Evolutionary conservation across 2,113 vertebrate species (phyloP).

Genomic region (Istiophorus platypterus): DNA sequence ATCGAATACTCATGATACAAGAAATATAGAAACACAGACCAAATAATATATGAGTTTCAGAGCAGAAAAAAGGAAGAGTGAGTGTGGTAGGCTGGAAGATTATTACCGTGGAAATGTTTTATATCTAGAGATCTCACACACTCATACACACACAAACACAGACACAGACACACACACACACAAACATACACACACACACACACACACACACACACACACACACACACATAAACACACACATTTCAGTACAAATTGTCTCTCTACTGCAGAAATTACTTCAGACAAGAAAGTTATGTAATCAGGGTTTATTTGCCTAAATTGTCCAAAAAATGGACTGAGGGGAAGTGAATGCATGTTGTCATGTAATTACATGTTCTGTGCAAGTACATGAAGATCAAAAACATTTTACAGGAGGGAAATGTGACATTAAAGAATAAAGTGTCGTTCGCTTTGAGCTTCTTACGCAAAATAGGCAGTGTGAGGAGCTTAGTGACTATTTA

Average conservation of each 20-base stretch:
- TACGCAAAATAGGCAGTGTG: no score
- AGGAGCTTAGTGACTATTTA: no score
- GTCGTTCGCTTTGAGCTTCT: no score
- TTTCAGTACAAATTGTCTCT: conserved; percentile 36
- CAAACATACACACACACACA: conserved; percentile 42
- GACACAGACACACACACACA: conserved; percentile 38
- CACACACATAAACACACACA: conserved; percentile 43
- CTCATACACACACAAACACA: conserved; percentile 3
- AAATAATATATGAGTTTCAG: conserved; percentile 36
- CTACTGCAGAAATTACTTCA: conserved; percentile 36
- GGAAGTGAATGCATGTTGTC: neutral
- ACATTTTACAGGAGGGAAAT: neutral
- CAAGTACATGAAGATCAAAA: neutral
- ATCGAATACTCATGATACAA: conserved; percentile 2
- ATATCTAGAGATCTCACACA: conserved; percentile 11
- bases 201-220: conserved; percentile 43
- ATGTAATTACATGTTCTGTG: neutral
- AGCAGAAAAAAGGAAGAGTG: neutral
- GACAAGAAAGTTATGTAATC: conserved; percentile 59
- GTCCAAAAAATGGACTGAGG: conserved; percentile 13
- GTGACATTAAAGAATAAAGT: neutral
- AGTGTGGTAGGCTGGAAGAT: conserved; percentile 15
- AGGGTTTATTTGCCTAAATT: conserved; percentile 38
- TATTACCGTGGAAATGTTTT: conserved; percentile 31
- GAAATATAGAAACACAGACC: neutral